These are phyloP conservation scores for Lasioglossum calceatum DNA, from an alignment of 2,888 invertebrate species.

Conservation along the genomic window DNA sequence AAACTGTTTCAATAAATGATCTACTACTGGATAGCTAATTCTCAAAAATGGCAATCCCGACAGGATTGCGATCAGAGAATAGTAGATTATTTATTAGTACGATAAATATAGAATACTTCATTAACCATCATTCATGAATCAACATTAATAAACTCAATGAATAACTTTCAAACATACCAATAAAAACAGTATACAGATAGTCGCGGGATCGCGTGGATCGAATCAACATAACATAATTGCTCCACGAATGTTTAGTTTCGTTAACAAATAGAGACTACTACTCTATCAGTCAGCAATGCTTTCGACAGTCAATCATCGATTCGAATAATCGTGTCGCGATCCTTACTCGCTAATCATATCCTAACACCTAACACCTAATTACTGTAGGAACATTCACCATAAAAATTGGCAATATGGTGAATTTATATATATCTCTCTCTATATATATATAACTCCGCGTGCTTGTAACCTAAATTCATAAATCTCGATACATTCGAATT, in stretches of 20 bases:
- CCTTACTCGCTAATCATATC: conserved; percentile 17
- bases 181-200: neutral
- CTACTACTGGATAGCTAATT: neutral
- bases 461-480: neutral
- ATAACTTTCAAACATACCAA: neutral
- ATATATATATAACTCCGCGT: conserved; percentile 16
- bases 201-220: neutral
- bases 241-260: neutral
- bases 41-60: neutral
- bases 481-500: neutral
- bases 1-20: neutral
- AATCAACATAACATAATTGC: neutral
- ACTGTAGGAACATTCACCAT: conserved; percentile 46
- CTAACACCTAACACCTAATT: conserved; percentile 39
- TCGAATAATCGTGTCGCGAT: conserved; percentile 2
- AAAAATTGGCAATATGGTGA: conserved; percentile 21
- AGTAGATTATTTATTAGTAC: neutral
- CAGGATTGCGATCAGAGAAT: neutral
- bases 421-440: conserved; percentile 2
- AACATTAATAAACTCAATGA: conserved; percentile 14
- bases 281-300: neutral
- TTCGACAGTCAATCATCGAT: neutral
- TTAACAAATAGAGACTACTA: neutral
- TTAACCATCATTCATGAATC: no score
- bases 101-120: neutral